phyloP scores from a whole-genome alignment of 2,113 vertebrate genomes.

The Nothobranchius kuhntae region DNA sequence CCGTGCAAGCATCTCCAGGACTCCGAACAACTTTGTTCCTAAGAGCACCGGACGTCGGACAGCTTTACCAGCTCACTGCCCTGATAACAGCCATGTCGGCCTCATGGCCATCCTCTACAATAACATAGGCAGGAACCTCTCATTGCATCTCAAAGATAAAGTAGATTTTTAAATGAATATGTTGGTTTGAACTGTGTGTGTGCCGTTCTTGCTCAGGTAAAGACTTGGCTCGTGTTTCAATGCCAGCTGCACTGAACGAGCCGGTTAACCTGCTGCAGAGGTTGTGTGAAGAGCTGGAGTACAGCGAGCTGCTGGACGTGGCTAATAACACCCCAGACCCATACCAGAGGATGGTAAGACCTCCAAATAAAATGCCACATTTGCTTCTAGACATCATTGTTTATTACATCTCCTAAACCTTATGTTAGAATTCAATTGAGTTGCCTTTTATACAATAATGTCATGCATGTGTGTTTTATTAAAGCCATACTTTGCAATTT shows the following conservation, averaged over 20 bases:
- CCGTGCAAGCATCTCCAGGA: conserved; percentile 64
- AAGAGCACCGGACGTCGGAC: conserved; percentile 73
- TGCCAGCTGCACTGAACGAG: conserved; percentile 91
- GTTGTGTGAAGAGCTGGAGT: conserved; percentile 91
- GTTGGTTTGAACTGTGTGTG: background rate
- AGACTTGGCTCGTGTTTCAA: conserved; percentile 90
- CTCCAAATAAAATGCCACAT: fast-evolving
- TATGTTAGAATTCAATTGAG: too few species aligned
- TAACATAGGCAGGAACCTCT: conserved; percentile 80
- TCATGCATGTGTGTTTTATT: too few species aligned
- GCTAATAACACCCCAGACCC: conserved; percentile 83
- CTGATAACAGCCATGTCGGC: conserved; percentile 86
- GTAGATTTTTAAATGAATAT: fast-evolving
- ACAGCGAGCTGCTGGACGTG: conserved; percentile 85
- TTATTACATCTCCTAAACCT: too few species aligned
- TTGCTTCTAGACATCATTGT: too few species aligned
- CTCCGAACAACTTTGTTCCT: conserved; percentile 35
- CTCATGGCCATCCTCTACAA: conserved; percentile 89
- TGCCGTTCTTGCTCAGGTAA: conserved; percentile 73
- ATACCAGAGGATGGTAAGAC: conserved; percentile 87
- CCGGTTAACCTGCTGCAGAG: conserved; percentile 89
- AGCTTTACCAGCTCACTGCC: conserved; percentile 78
- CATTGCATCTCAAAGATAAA: background rate
- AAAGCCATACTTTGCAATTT: too few species aligned
- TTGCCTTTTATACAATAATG: too few species aligned